These are phyloP conservation scores for Phalacrocorax aristotelis DNA, from an alignment of 2,113 vertebrate genomes.

Conservation along the genomic window DNA sequence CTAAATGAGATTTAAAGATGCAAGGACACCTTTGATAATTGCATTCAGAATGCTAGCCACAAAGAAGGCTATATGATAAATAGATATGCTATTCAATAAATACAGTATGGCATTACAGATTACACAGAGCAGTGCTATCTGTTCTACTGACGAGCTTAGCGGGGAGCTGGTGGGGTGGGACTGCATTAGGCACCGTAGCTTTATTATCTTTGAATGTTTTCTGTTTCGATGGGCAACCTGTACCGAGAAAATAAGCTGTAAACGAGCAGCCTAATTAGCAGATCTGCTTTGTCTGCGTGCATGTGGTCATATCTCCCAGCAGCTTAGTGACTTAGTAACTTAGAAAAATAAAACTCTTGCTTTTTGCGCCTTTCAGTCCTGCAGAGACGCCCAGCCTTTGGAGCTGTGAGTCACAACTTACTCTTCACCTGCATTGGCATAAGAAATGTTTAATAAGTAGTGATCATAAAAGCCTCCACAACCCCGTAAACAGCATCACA, in stretches of 20 bases:
- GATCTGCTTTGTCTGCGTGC: background rate
- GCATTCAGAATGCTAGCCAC: background rate
- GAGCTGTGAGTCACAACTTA: background rate
- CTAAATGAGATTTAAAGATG: slow-evolving; percentile 46
- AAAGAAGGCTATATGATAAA: background rate
- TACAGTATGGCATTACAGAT: background rate
- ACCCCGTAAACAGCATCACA: background rate
- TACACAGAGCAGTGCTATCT: background rate
- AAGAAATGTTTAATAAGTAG: background rate
- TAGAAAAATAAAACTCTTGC: slow-evolving; percentile 23
- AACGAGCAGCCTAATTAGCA: background rate
- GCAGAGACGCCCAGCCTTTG: background rate
- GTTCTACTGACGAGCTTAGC: background rate
- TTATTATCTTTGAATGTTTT: background rate
- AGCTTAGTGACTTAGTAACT: slow-evolving; percentile 52
- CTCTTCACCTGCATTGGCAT: background rate
- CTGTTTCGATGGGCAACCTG: background rate
- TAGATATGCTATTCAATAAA: background rate
- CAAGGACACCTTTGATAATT: background rate
- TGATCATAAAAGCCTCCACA: background rate
- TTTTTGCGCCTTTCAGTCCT: background rate
- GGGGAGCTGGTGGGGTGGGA: background rate
- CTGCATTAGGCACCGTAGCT: background rate
- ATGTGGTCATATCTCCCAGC: background rate
- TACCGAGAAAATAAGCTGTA: background rate